Evolutionary conservation across 2,113 vertebrate species (phyloP), one percentile per base, ranked within the genome.

Genomic region (Microtus montanus): DNA sequence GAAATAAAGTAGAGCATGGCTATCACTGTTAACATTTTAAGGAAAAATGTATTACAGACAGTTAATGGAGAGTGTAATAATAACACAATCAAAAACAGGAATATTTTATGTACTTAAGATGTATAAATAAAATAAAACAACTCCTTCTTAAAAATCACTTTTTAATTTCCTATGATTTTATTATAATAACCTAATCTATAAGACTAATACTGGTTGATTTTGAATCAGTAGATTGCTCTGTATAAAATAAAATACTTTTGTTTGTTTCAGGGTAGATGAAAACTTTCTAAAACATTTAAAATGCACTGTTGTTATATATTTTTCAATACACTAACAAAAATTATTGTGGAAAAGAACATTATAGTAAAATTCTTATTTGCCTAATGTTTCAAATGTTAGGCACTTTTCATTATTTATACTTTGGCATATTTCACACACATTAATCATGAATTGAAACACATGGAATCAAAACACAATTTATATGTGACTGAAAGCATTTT

Each of bases 401-500:
- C 17, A 52, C 28, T 66, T 85, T 66, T 66, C 30, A 85, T 44
- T 87, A 87, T 70, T 84, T 87, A 64, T 41, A 90, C 86, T 92
- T 92, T 47, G 33, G 49, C 7, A 58, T 94, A 64, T 92, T 80
- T 28, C 64, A 1, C 61, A 10, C 33, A 26, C 28, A 22, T 87
- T 83, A 84, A 49, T 83, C 54, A 84, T 12, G 33, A 78, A 61
- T 68, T n/a, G 13, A 95, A 95, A 87, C 73, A 63, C 38, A 33
- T 70, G 73, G 49, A 24, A 44, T n/a, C 9, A 77, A 63, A 20
- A 86, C 4, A 1, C 14, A 77, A 73, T 92, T 92, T 87, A 10
- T 33, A 86, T 93, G 61, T 93, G 73, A 87, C 92, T 90, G 26
- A 24, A 91, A 63, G 6, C 17, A 86, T 28, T 89, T 93, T 73